phyloP scores from a whole-genome alignment of 1,140 invertebrate genomes.

The Drosophila repleta region DNA sequence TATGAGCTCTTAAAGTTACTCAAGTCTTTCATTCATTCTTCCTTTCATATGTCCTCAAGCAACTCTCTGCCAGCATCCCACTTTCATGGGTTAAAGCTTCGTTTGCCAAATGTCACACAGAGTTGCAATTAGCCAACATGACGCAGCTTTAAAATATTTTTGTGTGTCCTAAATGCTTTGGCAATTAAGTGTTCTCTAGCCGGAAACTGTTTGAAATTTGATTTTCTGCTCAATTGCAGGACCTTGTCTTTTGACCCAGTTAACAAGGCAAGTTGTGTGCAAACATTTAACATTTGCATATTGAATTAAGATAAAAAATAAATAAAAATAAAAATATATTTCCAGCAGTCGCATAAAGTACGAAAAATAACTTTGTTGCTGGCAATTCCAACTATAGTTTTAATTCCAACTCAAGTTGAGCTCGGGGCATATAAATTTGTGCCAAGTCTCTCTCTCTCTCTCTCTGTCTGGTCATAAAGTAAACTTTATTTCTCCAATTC shows the following conservation, averaged over 20 bases:
- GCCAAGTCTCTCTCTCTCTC: too few relatives aligned
- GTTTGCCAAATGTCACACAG: constrained; percentile 12
- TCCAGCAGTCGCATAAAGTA: constrained; percentile 58
- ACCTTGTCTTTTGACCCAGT: constrained; percentile 27
- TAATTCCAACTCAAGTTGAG: constrained; percentile 72
- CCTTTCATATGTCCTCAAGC: not conserved
- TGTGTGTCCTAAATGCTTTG: constrained; percentile 4
- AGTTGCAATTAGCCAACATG: constrained; percentile 38
- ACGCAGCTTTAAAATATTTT: constrained; percentile 13
- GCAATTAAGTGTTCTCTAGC: constrained; percentile 8
- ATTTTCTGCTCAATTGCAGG: constrained; percentile 66
- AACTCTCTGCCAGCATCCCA: not conserved
- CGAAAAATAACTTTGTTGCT: constrained; percentile 58
- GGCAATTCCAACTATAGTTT: constrained; percentile 64
- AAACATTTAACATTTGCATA: constrained; percentile 75
- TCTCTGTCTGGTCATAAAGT: constrained; percentile 44
- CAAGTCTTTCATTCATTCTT: not conserved
- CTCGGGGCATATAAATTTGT: constrained; percentile 65
- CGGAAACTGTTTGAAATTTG: constrained; percentile 29
- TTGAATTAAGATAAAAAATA: constrained; percentile 76
- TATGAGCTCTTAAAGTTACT: too few relatives aligned
- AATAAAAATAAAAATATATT: not conserved
- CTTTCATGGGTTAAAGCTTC: constrained; percentile 35
- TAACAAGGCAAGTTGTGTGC: constrained; percentile 41
- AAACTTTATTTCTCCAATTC: constrained; percentile 1